These are phyloP conservation scores for Hypomecis atomaria DNA, from an alignment of 2,888 invertebrate genomes.

Conservation along the genomic window DNA sequence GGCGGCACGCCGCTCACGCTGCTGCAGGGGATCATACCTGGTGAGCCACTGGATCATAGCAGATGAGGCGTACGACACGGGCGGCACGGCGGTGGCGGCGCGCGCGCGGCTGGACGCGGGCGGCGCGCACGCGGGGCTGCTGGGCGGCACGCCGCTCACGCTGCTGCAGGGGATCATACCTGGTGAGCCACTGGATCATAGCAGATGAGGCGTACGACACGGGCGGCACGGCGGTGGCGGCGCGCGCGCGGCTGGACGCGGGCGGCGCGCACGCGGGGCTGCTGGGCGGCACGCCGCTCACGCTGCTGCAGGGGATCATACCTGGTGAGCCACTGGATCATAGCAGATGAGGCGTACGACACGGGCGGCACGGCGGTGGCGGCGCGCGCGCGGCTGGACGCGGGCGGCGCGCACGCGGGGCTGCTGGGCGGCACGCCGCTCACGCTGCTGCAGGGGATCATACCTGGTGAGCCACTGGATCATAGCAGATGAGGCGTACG, in stretches of 20 bases:
- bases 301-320: slow-evolving; percentile 91
- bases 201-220: background rate
- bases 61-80: slow-evolving; percentile 17
- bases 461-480: slow-evolving; percentile 87
- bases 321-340: slow-evolving; percentile 86
- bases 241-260: slow-evolving; percentile 67
- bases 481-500: too few species aligned
- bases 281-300: slow-evolving; percentile 87
- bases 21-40: slow-evolving; percentile 92
- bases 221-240: slow-evolving; percentile 47
- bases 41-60: slow-evolving; percentile 67
- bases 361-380: slow-evolving; percentile 44
- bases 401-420: slow-evolving; percentile 71
- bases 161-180: slow-evolving; percentile 92
- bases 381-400: slow-evolving; percentile 67
- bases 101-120: slow-evolving; percentile 68
- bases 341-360: too few species aligned
- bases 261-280: slow-evolving; percentile 75
- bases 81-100: slow-evolving; percentile 50
- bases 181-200: slow-evolving; percentile 78
- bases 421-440: slow-evolving; percentile 87
- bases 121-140: slow-evolving; percentile 76
- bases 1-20: slow-evolving; percentile 88
- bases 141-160: slow-evolving; percentile 88
- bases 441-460: slow-evolving; percentile 90